A percentile compares a stretch with the other conserved stretches of the same genome.
These are phyloP conservation scores for Synergus umbraculus DNA, from an alignment of 2,888 invertebrate species.

Conservation along the genomic window DNA sequence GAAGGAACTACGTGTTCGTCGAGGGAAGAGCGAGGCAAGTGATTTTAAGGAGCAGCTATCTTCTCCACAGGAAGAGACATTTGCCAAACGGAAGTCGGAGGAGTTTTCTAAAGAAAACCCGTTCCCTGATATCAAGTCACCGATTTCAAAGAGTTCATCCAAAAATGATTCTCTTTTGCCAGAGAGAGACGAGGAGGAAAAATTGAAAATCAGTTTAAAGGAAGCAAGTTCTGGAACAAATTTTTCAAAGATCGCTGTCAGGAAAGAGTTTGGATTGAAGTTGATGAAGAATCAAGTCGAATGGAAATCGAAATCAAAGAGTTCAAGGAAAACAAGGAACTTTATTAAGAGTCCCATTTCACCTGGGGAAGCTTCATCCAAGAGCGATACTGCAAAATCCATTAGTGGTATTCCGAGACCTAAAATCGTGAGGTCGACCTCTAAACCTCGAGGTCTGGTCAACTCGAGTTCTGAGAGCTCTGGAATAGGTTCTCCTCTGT, in stretches of 20 bases:
- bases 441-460: slow-evolving; percentile 58
- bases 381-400: slow-evolving; percentile 21
- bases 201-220: not conserved
- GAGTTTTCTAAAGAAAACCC: not conserved
- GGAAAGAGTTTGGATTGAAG: slow-evolving; percentile 63
- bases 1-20: not conserved
- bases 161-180: not conserved
- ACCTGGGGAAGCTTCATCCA: slow-evolving; percentile 18
- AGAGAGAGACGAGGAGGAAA: not conserved
- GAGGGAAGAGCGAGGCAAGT: slow-evolving; percentile 5
- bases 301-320: slow-evolving; percentile 52
- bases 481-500: slow-evolving; percentile 70
- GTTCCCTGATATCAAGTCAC: not conserved
- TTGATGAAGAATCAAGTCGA: slow-evolving; percentile 56
- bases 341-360: slow-evolving; percentile 9
- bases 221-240: slow-evolving; percentile 10
- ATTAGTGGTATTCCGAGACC: slow-evolving; percentile 64
- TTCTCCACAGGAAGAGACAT: not conserved
- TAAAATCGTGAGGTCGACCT: slow-evolving; percentile 53
- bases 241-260: slow-evolving; percentile 49
- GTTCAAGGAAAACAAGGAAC: slow-evolving; percentile 44
- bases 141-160: not conserved
- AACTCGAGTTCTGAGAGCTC: slow-evolving; percentile 72
- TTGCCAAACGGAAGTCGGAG: not conserved
- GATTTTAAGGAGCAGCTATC: not conserved